Evolutionary conservation across 1,140 invertebrate genomes (phyloP).

Genomic region (Solenopsis fugax): DNA sequence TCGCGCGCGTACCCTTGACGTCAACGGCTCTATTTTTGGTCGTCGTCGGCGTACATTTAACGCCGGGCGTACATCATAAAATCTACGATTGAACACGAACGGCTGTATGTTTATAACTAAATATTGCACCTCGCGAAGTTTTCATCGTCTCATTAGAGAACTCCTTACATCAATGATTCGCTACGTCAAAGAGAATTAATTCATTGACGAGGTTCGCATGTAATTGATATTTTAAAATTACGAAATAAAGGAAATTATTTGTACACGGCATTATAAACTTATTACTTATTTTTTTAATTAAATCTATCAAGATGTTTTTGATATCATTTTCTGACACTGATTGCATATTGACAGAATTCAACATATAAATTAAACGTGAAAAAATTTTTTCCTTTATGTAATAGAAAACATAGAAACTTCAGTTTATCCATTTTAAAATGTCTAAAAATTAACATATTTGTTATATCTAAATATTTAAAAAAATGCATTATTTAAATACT

Average conservation of each 20-base stretch:
- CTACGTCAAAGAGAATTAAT: not conserved
- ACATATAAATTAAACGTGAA: not conserved
- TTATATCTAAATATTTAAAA: not conserved
- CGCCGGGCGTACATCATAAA: slow-evolving; percentile 55
- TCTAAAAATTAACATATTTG: not conserved
- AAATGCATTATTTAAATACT: not conserved
- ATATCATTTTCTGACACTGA: not conserved
- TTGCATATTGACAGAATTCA: not conserved
- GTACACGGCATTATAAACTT: not conserved
- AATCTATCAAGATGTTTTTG: not conserved
- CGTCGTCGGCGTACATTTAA: slow-evolving; percentile 68
- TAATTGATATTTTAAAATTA: not conserved
- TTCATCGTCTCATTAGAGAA: not conserved
- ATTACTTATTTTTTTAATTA: not conserved
- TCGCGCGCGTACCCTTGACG: slow-evolving; percentile 74
- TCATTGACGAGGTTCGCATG: not conserved
- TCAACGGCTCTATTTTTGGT: slow-evolving; percentile 81
- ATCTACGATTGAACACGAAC: slow-evolving; percentile 38
- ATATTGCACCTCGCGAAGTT: not conserved
- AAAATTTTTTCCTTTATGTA: not conserved
- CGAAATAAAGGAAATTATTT: not conserved
- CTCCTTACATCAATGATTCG: not conserved
- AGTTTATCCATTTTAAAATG: not conserved
- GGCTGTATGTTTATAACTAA: slow-evolving; percentile 23
- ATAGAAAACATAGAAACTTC: not conserved